Conservation (phyloP, 2,113 vertebrate genomes). For the Pyxicephalus adspersus region DNA sequence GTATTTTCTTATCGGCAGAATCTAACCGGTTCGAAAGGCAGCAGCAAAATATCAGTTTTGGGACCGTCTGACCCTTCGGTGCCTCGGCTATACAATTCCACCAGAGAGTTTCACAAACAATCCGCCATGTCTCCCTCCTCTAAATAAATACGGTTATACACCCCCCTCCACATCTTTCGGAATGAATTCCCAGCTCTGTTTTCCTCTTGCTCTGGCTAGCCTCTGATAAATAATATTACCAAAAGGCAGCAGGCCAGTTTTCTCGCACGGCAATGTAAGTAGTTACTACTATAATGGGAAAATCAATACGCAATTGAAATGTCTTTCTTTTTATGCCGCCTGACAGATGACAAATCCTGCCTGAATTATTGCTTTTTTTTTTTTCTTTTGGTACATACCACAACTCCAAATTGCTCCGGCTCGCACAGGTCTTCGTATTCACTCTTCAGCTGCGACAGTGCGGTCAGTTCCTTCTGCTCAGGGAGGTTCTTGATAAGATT, state of each 20-base stretch:
- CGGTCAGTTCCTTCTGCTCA: slow-evolving; percentile 89
- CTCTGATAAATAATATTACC: slow-evolving; percentile 51
- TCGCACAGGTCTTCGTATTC: slow-evolving; percentile 95
- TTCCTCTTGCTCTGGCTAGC: slow-evolving; percentile 48
- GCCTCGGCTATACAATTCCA: too few relatives aligned
- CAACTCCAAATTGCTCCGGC: slow-evolving; percentile 94
- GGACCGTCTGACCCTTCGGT: too few relatives aligned
- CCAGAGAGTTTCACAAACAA: neutral
- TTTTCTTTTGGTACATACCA: slow-evolving; percentile 80
- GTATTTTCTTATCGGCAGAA: too few relatives aligned
- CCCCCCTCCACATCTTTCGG: neutral
- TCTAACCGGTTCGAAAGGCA: too few relatives aligned
- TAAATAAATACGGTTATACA: neutral
- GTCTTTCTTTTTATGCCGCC: slow-evolving; percentile 47
- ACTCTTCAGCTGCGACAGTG: slow-evolving; percentile 86
- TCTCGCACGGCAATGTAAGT: slow-evolving; percentile 41
- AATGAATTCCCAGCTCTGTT: neutral
- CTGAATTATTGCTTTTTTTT: neutral
- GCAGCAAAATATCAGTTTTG: too few relatives aligned
- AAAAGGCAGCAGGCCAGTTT: slow-evolving; percentile 40
- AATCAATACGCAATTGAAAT: slow-evolving; percentile 48
- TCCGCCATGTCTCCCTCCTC: neutral
- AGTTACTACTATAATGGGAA: slow-evolving; percentile 45
- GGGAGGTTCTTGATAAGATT: slow-evolving; percentile 96
- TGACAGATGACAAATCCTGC: slow-evolving; percentile 18